Evolutionary conservation across 2,113 vertebrate genomes (phyloP), one percentile per base, ranked within the genome.

Genomic region (Coreoperca whiteheadi): DNA sequence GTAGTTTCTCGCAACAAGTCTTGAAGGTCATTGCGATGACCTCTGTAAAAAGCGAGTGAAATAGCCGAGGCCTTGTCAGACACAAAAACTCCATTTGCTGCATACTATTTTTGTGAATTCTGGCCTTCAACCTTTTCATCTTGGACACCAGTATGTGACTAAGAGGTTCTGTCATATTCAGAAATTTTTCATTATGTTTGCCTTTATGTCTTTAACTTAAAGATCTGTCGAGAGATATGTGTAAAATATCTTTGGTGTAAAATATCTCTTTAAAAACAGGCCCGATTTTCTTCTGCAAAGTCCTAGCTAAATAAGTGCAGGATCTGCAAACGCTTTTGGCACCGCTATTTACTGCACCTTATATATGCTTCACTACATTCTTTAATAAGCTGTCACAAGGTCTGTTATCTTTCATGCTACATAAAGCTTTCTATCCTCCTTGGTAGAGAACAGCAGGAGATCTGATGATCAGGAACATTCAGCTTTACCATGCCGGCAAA

Each of bases 401-500:
- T 88, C 84, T 89, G 88, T 88, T 91, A 87, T 93, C 87, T 88
- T 91, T 89, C 86, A 90, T 93, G 92, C 87, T 85, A 88, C 86
- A 87, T 92, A 90, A 89, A 82, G 74, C 81, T 85, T 85, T 88
- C 53, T 80, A 60, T 88, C 73, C 81, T 88, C 70, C 60, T 87
- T 83, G 64, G 46, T 91, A 99, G 97, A 96, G 96, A 85, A 93
- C 96, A 0, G 96, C 97, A 0, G 97, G 97, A 6, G 98, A 98
- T 91, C 82, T 99, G 68, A 97, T 98, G 97, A 98, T 98, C 88
- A 97, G 97, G 87, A 98, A 97, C 92, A 97, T 97, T 88, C 97
- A 98, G 91, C 94, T 99, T 90, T 96, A 96, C 67, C 97, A 99
- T 9, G 96, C 95, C 5, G 97, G 97, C 30, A 97, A 96, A 80